Percentiles rank a stretch among this genome's conserved stretches.
Conservation (phyloP, 2,797 vertebrate genomes). For the Chaenodraco wilsoni region DNA sequence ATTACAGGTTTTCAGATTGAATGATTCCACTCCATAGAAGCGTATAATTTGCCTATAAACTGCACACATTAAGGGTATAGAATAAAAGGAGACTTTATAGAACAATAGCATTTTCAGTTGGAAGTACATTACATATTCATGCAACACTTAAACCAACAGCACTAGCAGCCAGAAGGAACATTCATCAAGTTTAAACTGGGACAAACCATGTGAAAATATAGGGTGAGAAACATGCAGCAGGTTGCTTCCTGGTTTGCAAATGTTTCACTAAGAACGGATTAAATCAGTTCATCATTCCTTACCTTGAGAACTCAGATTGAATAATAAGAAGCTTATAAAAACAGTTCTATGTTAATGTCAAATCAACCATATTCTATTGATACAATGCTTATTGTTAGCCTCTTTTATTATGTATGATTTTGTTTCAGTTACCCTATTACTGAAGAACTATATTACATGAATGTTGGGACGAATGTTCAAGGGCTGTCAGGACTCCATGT, state of each 20-base stretch:
- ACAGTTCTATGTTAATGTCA: too few species aligned
- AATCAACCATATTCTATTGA: background rate
- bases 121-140: conserved; percentile 1
- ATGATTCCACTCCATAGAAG: background rate
- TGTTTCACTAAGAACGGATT: background rate
- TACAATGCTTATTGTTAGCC: background rate
- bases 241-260: background rate
- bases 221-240: background rate
- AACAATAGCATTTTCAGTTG: background rate
- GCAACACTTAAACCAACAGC: background rate
- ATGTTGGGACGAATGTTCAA: background rate
- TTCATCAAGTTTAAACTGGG: background rate
- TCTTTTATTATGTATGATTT: too few species aligned
- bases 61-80: background rate
- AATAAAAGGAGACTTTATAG: background rate
- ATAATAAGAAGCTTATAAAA: too few species aligned
- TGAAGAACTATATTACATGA: background rate
- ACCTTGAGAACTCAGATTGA: background rate
- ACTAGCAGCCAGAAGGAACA: background rate
- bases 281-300: background rate
- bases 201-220: background rate
- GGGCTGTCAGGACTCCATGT: background rate
- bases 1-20: background rate
- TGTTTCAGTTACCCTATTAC: background rate
- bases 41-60: background rate